Evolutionary conservation across 2,797 vertebrate genomes (phyloP).

Genomic region (Clarias fuscus): DNA sequence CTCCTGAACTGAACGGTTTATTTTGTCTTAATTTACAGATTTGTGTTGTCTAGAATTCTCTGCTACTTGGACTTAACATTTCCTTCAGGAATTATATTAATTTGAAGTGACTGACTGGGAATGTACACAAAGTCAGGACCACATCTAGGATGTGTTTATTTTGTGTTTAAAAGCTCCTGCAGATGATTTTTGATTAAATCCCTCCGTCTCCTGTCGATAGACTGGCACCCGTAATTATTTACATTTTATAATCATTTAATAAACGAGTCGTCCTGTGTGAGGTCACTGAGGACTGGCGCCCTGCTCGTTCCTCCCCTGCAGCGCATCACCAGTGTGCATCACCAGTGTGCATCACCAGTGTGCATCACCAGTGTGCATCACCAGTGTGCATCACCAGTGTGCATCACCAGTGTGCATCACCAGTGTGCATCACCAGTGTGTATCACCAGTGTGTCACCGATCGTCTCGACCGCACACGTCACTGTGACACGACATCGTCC

Average conservation of each 20-base stretch:
- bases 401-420: no score
- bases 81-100: no score
- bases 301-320: no score
- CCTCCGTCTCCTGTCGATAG: neutral
- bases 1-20: neutral
- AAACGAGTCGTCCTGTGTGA: no score
- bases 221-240: neutral
- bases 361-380: no score
- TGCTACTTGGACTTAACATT: no score
- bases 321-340: no score
- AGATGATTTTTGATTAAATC: neutral
- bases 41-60: neutral
- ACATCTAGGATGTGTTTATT: neutral
- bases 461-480: neutral
- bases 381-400: no score
- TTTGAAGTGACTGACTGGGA: no score
- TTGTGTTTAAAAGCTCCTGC: neutral
- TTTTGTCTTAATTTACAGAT: neutral
- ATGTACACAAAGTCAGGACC: neutral
- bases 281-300: neutral
- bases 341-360: no score
- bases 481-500: neutral
- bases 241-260: neutral
- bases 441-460: neutral
- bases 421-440: no score